Base-by-base conservation (phyloP, 2,888 invertebrate species). In the Protonemura montana region DNA sequence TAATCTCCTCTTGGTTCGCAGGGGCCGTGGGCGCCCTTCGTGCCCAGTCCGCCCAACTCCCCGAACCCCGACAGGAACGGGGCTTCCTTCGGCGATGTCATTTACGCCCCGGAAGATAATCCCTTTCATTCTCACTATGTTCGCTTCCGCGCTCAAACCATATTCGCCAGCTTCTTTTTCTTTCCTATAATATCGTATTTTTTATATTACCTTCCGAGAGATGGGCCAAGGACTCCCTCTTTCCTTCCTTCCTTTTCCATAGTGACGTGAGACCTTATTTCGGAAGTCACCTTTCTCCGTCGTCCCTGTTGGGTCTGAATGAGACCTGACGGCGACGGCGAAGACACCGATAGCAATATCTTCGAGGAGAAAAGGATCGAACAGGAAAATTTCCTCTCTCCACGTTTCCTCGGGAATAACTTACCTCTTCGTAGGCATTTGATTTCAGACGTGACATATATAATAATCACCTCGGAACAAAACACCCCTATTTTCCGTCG, bases 101-200 rank as follows among this genome's bases (percentile, higher is more conserved):
- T 59, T 59, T 59, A 59, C 59, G 59, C 59, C 59, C 59, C 59
- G 59, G 59, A 59, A 59, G 59, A 59, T 59, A 59, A 59, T 59
- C 59, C 21, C 59, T 59, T 59, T 59, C 59, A 59, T 59, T 59
- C 59, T 59, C 59, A 21, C n/a, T n/a, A n/a, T n/a, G 21, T 21
- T 59, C 59, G 59, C 59, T 59, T 59, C 59, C 59, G 59, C 21
- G 59, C 59, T 10, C 59, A 59, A 59, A 59, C 59, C 59, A 59
- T 59, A 59, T 59, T 59, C 59, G 59, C 59, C n/a, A 59, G 59
- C 21, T 59, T 59, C 59, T 21, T 59, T 59, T 59, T 59, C 59
- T 59, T 21, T 59, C 59, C 59, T 59, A 59, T 59, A 59, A 59
- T 59, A 59, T 59, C 21, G 21, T 59, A 35, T 59, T 59, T 59